Percentiles rank a stretch among this genome's conserved stretches.
Evolutionary conservation across 2,888 invertebrate genomes (phyloP).

Genomic region (Abrostola triplasia): DNA sequence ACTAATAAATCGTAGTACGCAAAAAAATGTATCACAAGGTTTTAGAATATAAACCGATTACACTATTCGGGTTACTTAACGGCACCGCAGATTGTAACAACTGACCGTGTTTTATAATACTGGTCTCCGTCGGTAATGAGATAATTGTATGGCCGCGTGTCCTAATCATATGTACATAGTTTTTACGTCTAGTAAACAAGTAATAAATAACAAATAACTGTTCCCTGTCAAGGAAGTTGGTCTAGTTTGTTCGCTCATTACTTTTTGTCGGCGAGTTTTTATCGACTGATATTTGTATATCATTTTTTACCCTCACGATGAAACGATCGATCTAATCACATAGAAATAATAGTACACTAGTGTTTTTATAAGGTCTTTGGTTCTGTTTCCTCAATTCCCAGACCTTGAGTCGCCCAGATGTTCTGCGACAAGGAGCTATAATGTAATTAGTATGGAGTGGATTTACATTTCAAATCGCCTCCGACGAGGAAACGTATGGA

Average conservation of each 20-base stretch:
- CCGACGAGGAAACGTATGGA: constrained; percentile 59
- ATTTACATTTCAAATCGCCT: constrained; percentile 56
- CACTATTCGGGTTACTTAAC: constrained; percentile 50
- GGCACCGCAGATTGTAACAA: constrained; percentile 32
- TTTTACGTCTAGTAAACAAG: constrained; percentile 54
- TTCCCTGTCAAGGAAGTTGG: constrained; percentile 74
- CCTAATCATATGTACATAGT: constrained; percentile 47
- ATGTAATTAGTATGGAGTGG: constrained; percentile 64
- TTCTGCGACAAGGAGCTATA: constrained; percentile 67
- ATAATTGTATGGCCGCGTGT: constrained; percentile 49
- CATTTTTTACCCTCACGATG: constrained; percentile 68
- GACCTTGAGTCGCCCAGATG: constrained; percentile 84
- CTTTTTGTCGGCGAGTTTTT: constrained; percentile 65
- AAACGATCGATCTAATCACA: constrained; percentile 71
- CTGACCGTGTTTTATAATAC: constrained; percentile 49
- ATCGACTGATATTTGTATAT: constrained; percentile 66
- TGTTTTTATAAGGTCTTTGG: constrained; percentile 70
- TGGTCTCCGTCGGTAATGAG: constrained; percentile 34
- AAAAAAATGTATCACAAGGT: constrained; percentile 29
- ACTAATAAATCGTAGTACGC: constrained; percentile 9
- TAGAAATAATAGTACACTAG: constrained; percentile 69
- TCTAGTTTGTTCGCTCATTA: constrained; percentile 72
- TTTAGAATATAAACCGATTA: constrained; percentile 36
- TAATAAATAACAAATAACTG: constrained; percentile 72
- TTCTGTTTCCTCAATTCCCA: constrained; percentile 80